A percentile compares a stretch with the other conserved stretches of the same genome.
phyloP scores from a whole-genome alignment of 2,113 vertebrate genomes.

The Aptenodytes patagonicus region DNA sequence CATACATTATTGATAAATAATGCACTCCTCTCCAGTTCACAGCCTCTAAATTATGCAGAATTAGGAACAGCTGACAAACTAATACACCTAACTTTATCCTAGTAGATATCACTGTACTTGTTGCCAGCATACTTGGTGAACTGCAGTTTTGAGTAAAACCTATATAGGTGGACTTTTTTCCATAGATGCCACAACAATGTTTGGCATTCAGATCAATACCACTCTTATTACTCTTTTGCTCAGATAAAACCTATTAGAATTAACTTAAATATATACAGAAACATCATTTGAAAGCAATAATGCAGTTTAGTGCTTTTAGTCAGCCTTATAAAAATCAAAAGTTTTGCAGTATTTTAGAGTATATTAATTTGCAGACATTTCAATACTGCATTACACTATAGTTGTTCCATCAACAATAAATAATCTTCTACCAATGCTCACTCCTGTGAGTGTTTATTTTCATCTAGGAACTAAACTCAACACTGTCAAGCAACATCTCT shows the following conservation, averaged over 20 bases:
- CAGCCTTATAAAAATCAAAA: background rate
- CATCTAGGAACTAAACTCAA: background rate
- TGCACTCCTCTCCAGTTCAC: constrained; percentile 53
- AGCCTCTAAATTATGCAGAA: constrained; percentile 70
- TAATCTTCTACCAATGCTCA: background rate
- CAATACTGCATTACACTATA: background rate
- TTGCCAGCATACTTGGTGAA: background rate
- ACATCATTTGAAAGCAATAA: constrained; percentile 36
- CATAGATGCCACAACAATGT: background rate
- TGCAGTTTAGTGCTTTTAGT: background rate
- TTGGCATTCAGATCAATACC: background rate
- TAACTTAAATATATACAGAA: constrained; percentile 13
- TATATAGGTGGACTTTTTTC: background rate
- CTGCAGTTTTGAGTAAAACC: background rate
- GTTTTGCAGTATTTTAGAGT: background rate
- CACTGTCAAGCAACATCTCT: constrained; percentile 21
- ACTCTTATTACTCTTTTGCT: background rate
- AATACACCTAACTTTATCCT: background rate
- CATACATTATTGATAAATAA: constrained; percentile 73
- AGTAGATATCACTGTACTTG: background rate
- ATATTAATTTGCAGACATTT: constrained; percentile 14
- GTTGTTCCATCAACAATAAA: background rate
- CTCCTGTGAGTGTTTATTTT: constrained; percentile 16
- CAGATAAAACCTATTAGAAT: background rate
- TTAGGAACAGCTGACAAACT: constrained; percentile 31